These are phyloP conservation scores for Polypedilum vanderplanki DNA, from an alignment of 1,140 invertebrate species.

Conservation along the genomic window DNA sequence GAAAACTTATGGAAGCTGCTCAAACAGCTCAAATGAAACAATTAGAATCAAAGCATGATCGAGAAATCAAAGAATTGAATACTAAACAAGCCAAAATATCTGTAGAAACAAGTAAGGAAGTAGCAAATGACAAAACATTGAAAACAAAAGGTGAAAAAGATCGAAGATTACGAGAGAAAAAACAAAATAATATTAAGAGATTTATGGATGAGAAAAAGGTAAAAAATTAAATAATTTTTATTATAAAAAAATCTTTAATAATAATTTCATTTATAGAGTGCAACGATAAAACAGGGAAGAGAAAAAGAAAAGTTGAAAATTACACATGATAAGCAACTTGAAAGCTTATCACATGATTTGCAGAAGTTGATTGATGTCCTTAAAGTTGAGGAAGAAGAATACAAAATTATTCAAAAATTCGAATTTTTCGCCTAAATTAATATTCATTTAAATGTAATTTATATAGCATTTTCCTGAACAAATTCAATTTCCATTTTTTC, in stretches of 20 bases:
- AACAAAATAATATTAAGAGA: constrained; percentile 98
- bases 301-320: constrained; percentile 91
- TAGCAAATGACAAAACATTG: constrained; percentile 90
- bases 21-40: constrained; percentile 87
- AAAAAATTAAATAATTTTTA: constrained; percentile 27
- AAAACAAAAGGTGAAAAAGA: constrained; percentile 97
- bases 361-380: constrained; percentile 90
- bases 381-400: constrained; percentile 89
- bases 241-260: neutral
- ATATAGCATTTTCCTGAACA: too few species aligned
- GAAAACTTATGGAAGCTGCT: constrained; percentile 73
- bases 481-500: too few species aligned
- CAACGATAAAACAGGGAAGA: constrained; percentile 81
- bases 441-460: neutral
- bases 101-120: constrained; percentile 93
- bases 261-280: constrained; percentile 47
- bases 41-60: constrained; percentile 80
- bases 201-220: constrained; percentile 96
- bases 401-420: constrained; percentile 79
- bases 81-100: constrained; percentile 89
- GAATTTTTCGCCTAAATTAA: constrained; percentile 76
- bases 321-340: constrained; percentile 85
- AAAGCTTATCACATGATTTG: constrained; percentile 83
- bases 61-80: constrained; percentile 95
- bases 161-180: constrained; percentile 84